phyloP scores from a whole-genome alignment of 2,888 invertebrate genomes.

The Pseudococcus viburni region DNA sequence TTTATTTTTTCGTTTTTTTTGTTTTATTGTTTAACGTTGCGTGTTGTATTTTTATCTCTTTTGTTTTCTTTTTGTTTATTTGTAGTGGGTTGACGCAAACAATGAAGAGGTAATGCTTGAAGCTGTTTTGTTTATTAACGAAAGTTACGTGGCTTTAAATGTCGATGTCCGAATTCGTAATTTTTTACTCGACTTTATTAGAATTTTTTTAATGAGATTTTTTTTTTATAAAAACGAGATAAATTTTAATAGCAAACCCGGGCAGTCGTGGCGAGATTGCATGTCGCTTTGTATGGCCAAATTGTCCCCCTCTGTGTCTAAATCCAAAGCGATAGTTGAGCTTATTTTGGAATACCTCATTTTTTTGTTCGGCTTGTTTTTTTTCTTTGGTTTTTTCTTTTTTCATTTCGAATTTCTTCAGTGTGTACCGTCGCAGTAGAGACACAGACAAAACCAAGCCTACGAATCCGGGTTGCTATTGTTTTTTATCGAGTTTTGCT shows the following conservation, averaged over 20 bases:
- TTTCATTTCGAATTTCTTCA: slow-evolving; percentile 51
- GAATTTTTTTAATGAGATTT: neutral
- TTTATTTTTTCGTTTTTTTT: slow-evolving; percentile 72
- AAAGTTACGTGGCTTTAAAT: slow-evolving; percentile 62
- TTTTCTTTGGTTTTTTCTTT: slow-evolving; percentile 68
- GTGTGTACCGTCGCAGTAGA: slow-evolving; percentile 46
- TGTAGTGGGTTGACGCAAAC: slow-evolving; percentile 81
- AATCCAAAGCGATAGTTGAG: neutral
- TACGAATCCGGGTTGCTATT: slow-evolving; percentile 59
- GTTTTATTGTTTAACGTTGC: slow-evolving; percentile 69
- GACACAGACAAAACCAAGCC: slow-evolving; percentile 65
- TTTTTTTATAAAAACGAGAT: slow-evolving; percentile 15
- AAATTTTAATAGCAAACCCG: slow-evolving; percentile 48
- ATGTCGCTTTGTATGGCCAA: slow-evolving; percentile 23
- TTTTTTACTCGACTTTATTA: slow-evolving; percentile 13
- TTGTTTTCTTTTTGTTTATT: slow-evolving; percentile 69
- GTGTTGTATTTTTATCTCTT: slow-evolving; percentile 65
- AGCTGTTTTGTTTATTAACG: slow-evolving; percentile 65
- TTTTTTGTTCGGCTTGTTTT: slow-evolving; percentile 47
- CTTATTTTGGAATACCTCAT: slow-evolving; percentile 4
- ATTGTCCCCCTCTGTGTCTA: neutral
- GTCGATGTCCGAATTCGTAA: slow-evolving; percentile 46
- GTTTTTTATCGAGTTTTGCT: slow-evolving; percentile 65
- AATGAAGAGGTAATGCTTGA: slow-evolving; percentile 77
- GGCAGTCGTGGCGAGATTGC: neutral